Evolutionary conservation across 30 jellyfish, hydroid and myxozoan genomes (phyloP), one percentile per base, ranked within the genome.

Genomic region (Hydractinia symbiolongicarpus): DNA sequence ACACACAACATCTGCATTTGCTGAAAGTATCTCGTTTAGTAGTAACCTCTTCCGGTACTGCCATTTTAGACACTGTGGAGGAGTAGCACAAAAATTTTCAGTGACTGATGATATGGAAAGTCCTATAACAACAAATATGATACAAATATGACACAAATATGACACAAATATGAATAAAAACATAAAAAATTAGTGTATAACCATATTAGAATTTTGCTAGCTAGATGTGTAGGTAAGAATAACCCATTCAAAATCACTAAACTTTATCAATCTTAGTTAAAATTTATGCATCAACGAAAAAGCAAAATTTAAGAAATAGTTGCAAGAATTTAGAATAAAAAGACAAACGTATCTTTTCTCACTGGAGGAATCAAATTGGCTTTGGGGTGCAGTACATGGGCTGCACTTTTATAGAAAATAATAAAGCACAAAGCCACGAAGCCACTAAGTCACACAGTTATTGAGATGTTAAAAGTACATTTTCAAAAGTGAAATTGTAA

Each of bases 1-100:
- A 62, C 97, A 84, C 9, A 90, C 78, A 9, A 90, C 79, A 68
- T 90, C 95, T 8, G 95, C 82, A 78, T 85, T 54, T 14, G 61
- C 51, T 3, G 53, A 30, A 19, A 55, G 68, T 11, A 90, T 85
- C 53, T 90, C 94, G 70, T 85, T 87, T 21, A 90, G 57, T 54
- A 85, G 76, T 50, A 90, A 40, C n/a, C 79, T 50, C 58, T 76
- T 81, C 13, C 97, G 88, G 73, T 61, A 58, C 14, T 55, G 17
- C 97, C 97, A 90, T 55, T 81, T 66, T 15, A 90, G 72, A 72
- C 86, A 84, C 44, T 21, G 79, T 14, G 80, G 73, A 4, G 95
- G 95, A 57, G 81, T 91, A 19, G 50, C 72, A 55, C 83, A 83
- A 73, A 90, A 90, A 81, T 85, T 90, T 19, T 84, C 86, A 5